phyloP scores from a whole-genome alignment of 2,113 vertebrate genomes.

The Acrocephalus kingi region DNA sequence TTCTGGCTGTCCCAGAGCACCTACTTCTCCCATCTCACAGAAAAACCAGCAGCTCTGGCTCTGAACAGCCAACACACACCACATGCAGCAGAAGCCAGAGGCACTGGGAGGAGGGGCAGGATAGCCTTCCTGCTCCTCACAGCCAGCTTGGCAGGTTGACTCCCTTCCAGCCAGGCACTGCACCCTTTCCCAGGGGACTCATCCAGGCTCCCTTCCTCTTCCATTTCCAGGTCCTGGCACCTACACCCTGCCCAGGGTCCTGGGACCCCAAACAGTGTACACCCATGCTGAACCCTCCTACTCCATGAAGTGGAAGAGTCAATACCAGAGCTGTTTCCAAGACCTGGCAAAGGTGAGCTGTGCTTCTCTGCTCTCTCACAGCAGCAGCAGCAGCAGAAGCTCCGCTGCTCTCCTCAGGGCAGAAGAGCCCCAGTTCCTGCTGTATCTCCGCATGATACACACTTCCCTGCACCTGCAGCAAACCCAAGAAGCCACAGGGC shows the following conservation, averaged over 20 bases:
- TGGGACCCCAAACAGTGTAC: not conserved
- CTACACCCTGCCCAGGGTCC: not conserved
- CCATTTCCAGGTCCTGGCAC: not conserved
- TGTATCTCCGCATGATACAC: accelerated
- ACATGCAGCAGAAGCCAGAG: not conserved
- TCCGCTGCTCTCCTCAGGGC: not conserved
- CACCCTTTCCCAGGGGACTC: not conserved
- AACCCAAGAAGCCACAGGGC: not conserved
- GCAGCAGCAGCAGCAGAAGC: not conserved
- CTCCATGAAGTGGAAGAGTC: not conserved
- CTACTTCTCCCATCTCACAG: not conserved
- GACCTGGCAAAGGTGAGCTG: not conserved
- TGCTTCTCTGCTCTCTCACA: not conserved
- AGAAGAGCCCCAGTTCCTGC: not conserved
- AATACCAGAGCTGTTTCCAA: not conserved
- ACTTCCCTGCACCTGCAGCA: not conserved
- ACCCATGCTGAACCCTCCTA: not conserved
- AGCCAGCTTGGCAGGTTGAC: not conserved
- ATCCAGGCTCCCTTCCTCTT: not conserved
- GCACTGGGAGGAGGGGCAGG: not conserved
- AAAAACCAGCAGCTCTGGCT: not conserved
- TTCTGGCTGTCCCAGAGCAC: not conserved
- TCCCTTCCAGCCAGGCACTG: not conserved
- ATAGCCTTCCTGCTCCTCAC: not conserved
- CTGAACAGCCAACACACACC: accelerated